Evolutionary conservation across 1,140 invertebrate species (phyloP), one percentile per base, ranked within the genome.

Genomic region (Megalopta genalis): DNA sequence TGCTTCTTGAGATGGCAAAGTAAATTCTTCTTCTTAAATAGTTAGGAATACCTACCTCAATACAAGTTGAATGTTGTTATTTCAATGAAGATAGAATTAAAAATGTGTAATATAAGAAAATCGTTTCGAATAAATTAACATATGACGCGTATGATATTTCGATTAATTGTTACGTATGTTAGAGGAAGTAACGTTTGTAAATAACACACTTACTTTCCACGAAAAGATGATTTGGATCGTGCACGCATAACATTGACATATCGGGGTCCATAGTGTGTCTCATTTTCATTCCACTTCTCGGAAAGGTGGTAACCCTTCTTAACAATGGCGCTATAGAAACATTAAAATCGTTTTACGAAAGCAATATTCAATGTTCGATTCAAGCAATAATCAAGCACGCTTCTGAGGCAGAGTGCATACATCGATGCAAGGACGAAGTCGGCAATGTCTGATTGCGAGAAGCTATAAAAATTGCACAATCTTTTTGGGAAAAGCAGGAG

Each of bases 261-360:
- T 90, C 88, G 49, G 86, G 75, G 77, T 86, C 85, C 82, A 90
- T 86, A 8, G 91, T 91, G 62, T 90, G 87, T 75, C 89, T 89
- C 57, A 89, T 82, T 69, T 86, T 83, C 25, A 73, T 86, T 74
- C 82, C 82, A 82, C 79, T 86, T 81, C 79, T 89, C 27, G 89
- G 84, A 80, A 88, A 70, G 59, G 88, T 89, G 63, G 88, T 77
- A 60, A 88, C 85, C 86, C 89, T 90, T 83, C 91, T 90, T 77
- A 91, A 76, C 49, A 91, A 88, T n/a, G 90, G 90, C 37, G 90
- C 91, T 92, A 87, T 77, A 84, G 37, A 69, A 67, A 74, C 80
- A 84, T 85, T 63, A 88, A 32, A 86, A 84, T 69, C 80, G n/a
- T 59, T 57, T 77, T 76, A 70, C 63, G 64, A 66, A 18, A 21